phyloP scores from a whole-genome alignment of 2,797 vertebrate genomes.

The Artibeus lituratus region DNA sequence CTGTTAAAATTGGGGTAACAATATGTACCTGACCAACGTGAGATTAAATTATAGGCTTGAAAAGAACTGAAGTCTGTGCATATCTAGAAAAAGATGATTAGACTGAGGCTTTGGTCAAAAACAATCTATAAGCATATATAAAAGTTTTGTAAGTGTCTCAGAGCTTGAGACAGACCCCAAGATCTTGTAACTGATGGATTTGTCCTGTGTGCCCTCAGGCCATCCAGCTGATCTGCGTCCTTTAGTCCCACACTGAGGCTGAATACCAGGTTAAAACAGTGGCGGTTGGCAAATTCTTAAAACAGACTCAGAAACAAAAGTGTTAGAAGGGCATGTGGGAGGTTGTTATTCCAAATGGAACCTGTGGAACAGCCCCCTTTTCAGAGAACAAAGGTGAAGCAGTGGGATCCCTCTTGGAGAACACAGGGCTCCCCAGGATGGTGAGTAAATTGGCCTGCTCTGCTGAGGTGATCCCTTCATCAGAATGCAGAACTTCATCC shows the following conservation, averaged over 20 bases:
- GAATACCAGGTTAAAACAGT: background rate
- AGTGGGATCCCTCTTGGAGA: background rate
- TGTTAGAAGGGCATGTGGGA: background rate
- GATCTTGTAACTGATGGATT: background rate
- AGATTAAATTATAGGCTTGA: background rate
- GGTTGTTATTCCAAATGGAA: background rate
- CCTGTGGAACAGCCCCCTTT: background rate
- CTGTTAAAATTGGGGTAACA: background rate
- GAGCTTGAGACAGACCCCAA: background rate
- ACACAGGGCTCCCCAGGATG: background rate
- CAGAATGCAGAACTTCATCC: background rate
- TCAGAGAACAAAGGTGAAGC: background rate
- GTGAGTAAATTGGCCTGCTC: background rate
- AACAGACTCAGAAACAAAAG: background rate
- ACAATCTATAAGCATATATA: background rate
- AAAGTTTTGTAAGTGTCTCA: background rate
- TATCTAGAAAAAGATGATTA: slow-evolving; percentile 4
- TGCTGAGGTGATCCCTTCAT: background rate
- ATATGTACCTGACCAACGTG: background rate
- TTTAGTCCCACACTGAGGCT: background rate
- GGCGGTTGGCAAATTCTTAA: background rate
- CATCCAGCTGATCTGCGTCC: background rate
- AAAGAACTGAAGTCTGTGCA: background rate
- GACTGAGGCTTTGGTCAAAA: background rate
- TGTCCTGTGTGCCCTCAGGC: background rate